Evolutionary conservation across 64 coral and sea anemone species (phyloP).

Genomic region (Platygyra sinensis): DNA sequence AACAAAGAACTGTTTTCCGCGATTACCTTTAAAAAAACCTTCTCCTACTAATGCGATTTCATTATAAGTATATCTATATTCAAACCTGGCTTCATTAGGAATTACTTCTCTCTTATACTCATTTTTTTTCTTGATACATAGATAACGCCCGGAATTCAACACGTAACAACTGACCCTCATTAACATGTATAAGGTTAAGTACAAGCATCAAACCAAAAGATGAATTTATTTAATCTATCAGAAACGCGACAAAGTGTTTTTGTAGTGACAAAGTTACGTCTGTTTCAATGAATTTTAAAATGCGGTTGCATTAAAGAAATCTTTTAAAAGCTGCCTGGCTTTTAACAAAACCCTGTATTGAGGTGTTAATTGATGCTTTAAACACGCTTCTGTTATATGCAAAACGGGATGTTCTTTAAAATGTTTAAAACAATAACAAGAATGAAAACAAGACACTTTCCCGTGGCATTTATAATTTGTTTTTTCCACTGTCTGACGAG

Average conservation of each 20-base stretch:
- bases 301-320: background rate
- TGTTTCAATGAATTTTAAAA: constrained; percentile 22
- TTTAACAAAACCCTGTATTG: constrained; percentile 18
- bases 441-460: background rate
- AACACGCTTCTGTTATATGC: constrained; percentile 26
- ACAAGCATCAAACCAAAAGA: background rate
- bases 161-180: no score
- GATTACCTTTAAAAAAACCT: no score
- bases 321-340: constrained; percentile 17
- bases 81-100: no score
- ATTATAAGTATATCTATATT: no score
- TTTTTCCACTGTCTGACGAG: background rate
- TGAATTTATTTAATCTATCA: background rate
- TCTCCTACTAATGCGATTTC: no score
- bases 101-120: background rate
- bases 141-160: background rate
- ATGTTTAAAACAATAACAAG: constrained; percentile 7
- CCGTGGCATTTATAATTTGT: background rate
- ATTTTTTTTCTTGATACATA: background rate
- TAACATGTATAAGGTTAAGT: background rate
- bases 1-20: no score
- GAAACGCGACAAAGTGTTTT: background rate
- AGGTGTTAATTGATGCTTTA: constrained; percentile 33
- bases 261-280: background rate
- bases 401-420: constrained; percentile 30